Base-by-base conservation (phyloP, 2,888 invertebrate genomes). In the Andrena bucephala region DNA sequence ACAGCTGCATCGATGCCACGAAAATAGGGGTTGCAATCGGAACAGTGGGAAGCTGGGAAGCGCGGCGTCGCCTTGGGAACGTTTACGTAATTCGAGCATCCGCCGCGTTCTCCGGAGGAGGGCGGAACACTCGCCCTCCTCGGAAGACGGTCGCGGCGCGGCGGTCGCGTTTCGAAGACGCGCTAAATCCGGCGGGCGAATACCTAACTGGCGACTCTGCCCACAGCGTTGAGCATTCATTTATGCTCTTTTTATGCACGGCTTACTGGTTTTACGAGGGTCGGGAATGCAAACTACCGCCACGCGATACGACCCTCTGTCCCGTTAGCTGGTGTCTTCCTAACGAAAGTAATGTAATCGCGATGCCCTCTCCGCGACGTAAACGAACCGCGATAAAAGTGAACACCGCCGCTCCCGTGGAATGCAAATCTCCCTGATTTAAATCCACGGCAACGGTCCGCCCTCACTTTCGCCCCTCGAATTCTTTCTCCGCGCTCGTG, bases 231-330 rank as follows among this genome's bases (percentile, higher is more conserved):
- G 81, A 86, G 81, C 86, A 86, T 87, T 86, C 85, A 85, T 87
- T 87, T 85, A 87, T 85, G 85, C 81, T 63, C 71, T 72, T 85
- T 76, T 86, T 86, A 87, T 86, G 83, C 83, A 42, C 76, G 70
- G 76, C 72, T 87, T 85, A 68, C 77, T 63, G 66, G 65, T 78
- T 83, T 85, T 85, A 86, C 86, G 85, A 81, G 83, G 81, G 81
- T 73, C 60, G 57, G 73, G 65, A 76, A 85, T 83, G 87, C 83
- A 87, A 86, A 87, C 72, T 73, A 75, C 67, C 72, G 20, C 57
- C 24, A 13, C 57, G 59, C 71, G 78, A 66, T 50, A 73, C 66
- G 73, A 60, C 72, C 70, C 74, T 84, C 73, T 75, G 70, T 68
- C 76, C 69, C 77, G 54, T 60, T 74, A 62, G 50, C 69, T 60